A percentile compares a stretch with the other conserved stretches of the same genome.
These are phyloP conservation scores for Australoheros facetus DNA, from an alignment of 2,797 vertebrate species.

Conservation along the genomic window DNA sequence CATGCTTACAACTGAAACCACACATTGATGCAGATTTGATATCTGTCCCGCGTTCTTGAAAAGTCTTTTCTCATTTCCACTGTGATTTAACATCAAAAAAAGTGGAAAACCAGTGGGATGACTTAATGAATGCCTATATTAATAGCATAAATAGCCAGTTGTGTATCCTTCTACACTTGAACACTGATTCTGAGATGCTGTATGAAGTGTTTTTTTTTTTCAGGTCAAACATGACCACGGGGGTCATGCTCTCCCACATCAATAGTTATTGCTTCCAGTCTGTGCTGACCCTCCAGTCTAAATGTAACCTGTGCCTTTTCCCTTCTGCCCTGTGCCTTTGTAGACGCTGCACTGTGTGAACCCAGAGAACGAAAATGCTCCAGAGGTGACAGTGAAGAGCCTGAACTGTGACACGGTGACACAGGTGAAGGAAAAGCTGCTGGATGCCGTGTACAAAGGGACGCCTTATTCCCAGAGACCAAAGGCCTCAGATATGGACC, in stretches of 20 bases:
- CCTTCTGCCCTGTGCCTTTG: constrained; percentile 4
- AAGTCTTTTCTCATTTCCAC: not conserved
- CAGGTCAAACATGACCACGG: constrained; percentile 9
- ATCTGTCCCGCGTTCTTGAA: not conserved
- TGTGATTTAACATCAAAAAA: not conserved
- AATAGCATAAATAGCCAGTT: not conserved
- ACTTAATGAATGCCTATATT: not conserved
- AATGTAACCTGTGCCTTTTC: not conserved
- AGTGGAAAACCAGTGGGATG: not conserved
- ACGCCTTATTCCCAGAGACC: constrained; percentile 97
- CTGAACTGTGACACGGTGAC: constrained; percentile 98
- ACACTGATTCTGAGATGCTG: constrained; percentile 19
- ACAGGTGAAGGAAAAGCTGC: constrained; percentile 97
- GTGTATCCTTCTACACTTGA: not conserved
- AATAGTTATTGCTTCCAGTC: constrained; percentile 9
- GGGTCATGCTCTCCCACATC: constrained; percentile 9
- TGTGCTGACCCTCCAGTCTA: constrained; percentile 19
- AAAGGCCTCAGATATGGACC: constrained; percentile 97
- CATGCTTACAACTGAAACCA: not conserved
- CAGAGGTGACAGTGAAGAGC: constrained; percentile 95
- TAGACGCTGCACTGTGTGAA: constrained; percentile 99
- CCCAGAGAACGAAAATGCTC: constrained; percentile 94
- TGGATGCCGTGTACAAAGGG: constrained; percentile 97
- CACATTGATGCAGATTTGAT: not conserved
- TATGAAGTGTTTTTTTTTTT: constrained; percentile 9